Conservation (phyloP, 2,888 invertebrate species). For the Drosophila bunnanda region DNA sequence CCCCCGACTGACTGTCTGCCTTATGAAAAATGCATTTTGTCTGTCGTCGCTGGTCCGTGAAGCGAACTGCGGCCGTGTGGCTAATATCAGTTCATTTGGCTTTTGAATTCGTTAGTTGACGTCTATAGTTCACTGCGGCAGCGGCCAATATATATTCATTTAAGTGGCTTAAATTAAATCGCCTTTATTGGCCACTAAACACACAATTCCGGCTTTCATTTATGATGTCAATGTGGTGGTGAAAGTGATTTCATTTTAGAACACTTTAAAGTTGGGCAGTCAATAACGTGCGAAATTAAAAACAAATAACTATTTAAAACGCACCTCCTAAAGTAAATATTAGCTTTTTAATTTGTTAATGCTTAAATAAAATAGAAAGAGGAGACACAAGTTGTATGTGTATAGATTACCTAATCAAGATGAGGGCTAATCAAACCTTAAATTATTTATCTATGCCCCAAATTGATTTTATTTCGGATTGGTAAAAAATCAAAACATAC, state of each 20-base stretch:
- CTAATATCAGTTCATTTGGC: slow-evolving; percentile 55
- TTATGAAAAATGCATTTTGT: slow-evolving; percentile 77
- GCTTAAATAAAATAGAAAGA: background rate
- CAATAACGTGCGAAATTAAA: background rate
- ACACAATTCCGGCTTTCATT: background rate
- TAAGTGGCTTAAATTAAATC: slow-evolving; percentile 34
- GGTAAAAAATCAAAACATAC: slow-evolving; percentile 33
- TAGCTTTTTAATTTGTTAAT: background rate
- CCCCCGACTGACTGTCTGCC: slow-evolving; percentile 55
- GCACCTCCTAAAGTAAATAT: too few species aligned
- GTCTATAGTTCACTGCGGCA: slow-evolving; percentile 13
- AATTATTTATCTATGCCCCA: background rate
- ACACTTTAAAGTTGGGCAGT: background rate
- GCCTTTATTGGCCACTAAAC: slow-evolving; percentile 6
- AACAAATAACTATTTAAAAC: too few species aligned
- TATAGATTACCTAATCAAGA: background rate
- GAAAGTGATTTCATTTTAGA: background rate
- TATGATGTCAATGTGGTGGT: background rate
- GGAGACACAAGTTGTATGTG: too few species aligned
- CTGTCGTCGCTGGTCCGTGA: slow-evolving; percentile 54
- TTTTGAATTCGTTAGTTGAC: slow-evolving; percentile 40
- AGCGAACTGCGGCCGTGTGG: slow-evolving; percentile 44
- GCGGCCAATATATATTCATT: slow-evolving; percentile 29
- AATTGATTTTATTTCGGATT: slow-evolving; percentile 17
- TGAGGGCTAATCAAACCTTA: slow-evolving; percentile 6